Base-by-base conservation (phyloP, 2,797 vertebrate genomes). In the Periophthalmus magnuspinnatus region DNA sequence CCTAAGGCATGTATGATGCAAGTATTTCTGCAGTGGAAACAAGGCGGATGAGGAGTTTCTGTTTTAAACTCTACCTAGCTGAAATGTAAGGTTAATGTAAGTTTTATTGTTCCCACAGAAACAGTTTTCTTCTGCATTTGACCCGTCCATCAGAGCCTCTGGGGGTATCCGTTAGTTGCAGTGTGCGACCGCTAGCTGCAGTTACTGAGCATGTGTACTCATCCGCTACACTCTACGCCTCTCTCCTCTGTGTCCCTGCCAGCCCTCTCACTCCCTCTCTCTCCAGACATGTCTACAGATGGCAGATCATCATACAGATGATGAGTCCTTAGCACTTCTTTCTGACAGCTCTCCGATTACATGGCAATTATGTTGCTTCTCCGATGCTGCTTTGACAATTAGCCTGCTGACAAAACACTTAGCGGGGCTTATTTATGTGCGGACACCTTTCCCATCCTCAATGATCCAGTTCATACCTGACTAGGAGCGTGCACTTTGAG, bases 301-400 rank as follows among this genome's bases (percentile, higher is more conserved):
- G 88, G 90, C 86, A 87, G 88, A 89, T 91, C 84, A 87, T 84
- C 86, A 83, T 84, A 88, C 85, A 88, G 87, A 90, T 89, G 87
- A 91, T 88, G 85, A 88, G 89, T 90, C 86, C 87, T 90, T 85
- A 90, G 85, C 88, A 82, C 80, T 84, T 87, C 82, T 81, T 78
- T 79, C 84, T 90, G 90, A 91, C 90, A 89, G 86, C 85, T 88
- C 83, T 85, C 82, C 69, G 82, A 89, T 90, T 89, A 89, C 90
- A 88, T 80, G 82, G 89, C 87, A 91, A 89, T 90, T 89, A 89
- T 79, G 80, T 83, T 89, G 84, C 76, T 84, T 87, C 85, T 89
- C 87, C 79, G 84, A 89, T 86, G 83, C 85, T 83, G 86, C 88
- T 86, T 86, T 82, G 82, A 89, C 84, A 90, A 91, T 92, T 89